These are phyloP conservation scores for Palloptera scutellata DNA, from an alignment of 2,888 invertebrate species.

Conservation along the genomic window DNA sequence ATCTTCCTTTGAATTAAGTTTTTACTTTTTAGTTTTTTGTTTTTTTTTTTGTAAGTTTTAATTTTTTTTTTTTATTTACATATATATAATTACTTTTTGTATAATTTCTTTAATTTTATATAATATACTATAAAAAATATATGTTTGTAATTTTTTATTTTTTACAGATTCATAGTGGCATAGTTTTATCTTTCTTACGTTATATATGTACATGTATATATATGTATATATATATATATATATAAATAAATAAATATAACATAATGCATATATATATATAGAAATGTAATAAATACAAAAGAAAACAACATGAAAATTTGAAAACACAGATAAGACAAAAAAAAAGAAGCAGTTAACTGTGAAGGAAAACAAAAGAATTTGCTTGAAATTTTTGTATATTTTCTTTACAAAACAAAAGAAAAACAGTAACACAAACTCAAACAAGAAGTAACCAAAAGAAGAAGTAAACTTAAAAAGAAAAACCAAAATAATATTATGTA, in stretches of 20 bases:
- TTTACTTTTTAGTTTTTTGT: conserved; percentile 20
- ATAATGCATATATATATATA: conserved; percentile 22
- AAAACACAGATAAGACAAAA: background rate
- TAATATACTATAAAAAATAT: conserved; percentile 27
- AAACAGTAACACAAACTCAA: conserved; percentile 18
- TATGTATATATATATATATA: conserved; percentile 37
- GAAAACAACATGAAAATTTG: background rate
- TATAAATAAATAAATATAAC: conserved; percentile 21
- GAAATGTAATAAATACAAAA: conserved; percentile 3
- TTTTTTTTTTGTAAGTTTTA: conserved; percentile 16
- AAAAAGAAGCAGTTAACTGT: background rate
- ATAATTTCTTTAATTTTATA: conserved; percentile 33
- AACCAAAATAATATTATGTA: conserved; percentile 30
- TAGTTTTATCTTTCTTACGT: conserved; percentile 46
- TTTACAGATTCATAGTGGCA: conserved; percentile 50
- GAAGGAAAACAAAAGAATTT: background rate
- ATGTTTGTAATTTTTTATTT: conserved; percentile 48
- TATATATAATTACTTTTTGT: conserved; percentile 21
- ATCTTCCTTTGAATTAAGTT: conserved; percentile 3
- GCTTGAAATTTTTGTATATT: background rate
- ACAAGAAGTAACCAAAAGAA: conserved; percentile 13
- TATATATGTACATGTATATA: conserved; percentile 39
- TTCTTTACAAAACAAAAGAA: conserved; percentile 17
- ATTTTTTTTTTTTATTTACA: conserved; percentile 9
- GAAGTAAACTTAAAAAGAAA: background rate